Conservation (phyloP, 2,113 vertebrate species). For the Leiothrix lutea region DNA sequence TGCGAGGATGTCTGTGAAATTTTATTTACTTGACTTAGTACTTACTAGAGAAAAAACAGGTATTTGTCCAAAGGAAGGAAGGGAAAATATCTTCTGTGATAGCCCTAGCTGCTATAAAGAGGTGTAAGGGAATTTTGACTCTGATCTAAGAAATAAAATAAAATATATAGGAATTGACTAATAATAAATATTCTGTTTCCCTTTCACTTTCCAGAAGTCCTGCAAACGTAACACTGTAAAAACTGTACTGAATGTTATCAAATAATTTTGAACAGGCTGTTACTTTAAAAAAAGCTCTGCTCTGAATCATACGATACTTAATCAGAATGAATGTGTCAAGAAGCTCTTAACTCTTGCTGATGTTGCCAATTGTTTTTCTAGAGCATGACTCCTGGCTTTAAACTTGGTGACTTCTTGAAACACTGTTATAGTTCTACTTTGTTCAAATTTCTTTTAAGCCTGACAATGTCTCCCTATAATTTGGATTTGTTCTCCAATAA, state of each 20-base stretch:
- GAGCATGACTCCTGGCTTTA: not conserved
- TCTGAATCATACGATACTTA: not conserved
- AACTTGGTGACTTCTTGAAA: not conserved
- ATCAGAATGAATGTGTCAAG: not conserved
- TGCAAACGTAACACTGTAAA: not conserved
- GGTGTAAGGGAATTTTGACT: not conserved
- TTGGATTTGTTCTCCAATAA: not conserved
- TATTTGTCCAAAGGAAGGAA: not conserved
- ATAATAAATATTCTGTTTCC: not conserved
- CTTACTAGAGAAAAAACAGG: not conserved
- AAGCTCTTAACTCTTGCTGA: not conserved
- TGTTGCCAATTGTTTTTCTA: not conserved
- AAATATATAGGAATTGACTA: not conserved
- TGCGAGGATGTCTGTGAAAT: not conserved
- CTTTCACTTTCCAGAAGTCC: not conserved
- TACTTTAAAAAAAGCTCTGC: not conserved
- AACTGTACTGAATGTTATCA: not conserved
- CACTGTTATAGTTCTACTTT: not conserved
- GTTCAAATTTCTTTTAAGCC: not conserved
- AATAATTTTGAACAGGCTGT: not conserved
- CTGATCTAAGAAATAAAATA: not conserved
- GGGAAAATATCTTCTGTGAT: not conserved
- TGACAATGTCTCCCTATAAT: not conserved
- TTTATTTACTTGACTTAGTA: not conserved
- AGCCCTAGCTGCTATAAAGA: not conserved